Conservation (phyloP, 1,140 invertebrate species). For the Lepidurus arcticus region DNA sequence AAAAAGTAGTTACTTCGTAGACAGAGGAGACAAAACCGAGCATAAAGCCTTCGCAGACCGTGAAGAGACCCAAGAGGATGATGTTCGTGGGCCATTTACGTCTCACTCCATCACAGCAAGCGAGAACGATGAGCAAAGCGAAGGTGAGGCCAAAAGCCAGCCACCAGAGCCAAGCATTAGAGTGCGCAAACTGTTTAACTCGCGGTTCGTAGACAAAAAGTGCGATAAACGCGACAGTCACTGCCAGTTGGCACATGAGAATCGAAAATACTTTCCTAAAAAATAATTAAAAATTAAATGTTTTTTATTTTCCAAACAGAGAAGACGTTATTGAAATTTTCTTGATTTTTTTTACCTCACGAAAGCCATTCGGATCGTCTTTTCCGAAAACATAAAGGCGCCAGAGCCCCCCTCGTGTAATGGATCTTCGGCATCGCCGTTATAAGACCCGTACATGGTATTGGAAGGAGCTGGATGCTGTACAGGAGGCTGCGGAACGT, state of each 20-base stretch:
- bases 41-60: slow-evolving; percentile 65
- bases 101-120: slow-evolving; percentile 50
- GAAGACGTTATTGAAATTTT: background rate
- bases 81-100: slow-evolving; percentile 50
- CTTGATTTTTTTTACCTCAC: slow-evolving; percentile 30
- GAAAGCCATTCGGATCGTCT: slow-evolving; percentile 32
- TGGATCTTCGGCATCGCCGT: background rate
- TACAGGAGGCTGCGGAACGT: background rate
- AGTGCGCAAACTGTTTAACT: slow-evolving; percentile 40
- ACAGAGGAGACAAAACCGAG: slow-evolving; percentile 53
- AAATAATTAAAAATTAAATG: background rate
- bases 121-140: slow-evolving; percentile 46
- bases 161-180: slow-evolving; percentile 40
- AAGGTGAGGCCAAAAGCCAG: slow-evolving; percentile 43
- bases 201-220: slow-evolving; percentile 49
- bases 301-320: background rate
- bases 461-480: background rate
- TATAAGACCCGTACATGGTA: slow-evolving; percentile 24
- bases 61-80: slow-evolving; percentile 49
- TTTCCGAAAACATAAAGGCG: slow-evolving; percentile 32
- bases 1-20: slow-evolving; percentile 34
- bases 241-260: slow-evolving; percentile 48
- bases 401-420: background rate
- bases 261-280: slow-evolving; percentile 52
- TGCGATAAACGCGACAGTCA: slow-evolving; percentile 51